Evolutionary conservation across 30 jellyfish, hydroid and myxozoan species (phyloP).

Genomic region (Catostylus mosaicus): DNA sequence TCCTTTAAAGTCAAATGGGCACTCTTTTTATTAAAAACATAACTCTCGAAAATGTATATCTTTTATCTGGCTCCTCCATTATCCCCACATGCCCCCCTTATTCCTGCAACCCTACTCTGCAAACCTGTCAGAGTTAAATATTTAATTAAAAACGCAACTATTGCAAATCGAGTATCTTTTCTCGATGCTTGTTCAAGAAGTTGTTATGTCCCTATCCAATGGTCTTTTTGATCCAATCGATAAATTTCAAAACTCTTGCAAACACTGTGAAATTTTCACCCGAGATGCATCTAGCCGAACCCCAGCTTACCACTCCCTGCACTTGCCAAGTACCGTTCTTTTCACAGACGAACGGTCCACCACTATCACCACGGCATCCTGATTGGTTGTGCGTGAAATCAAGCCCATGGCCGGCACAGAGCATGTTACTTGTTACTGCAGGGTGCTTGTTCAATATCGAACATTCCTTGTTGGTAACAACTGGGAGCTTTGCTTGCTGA

Average conservation of each 20-base stretch:
- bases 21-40: no score
- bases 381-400: conserved; percentile 9
- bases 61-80: no score
- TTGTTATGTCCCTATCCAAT: neutral
- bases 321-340: conserved; percentile 38
- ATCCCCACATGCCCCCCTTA: no score
- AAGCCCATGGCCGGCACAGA: conserved; percentile 70
- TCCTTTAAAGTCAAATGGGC: no score
- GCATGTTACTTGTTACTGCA: conserved; percentile 48
- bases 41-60: no score
- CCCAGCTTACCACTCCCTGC: conserved; percentile 77
- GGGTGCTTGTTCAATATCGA: neutral
- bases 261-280: conserved; percentile 55
- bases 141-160: no score
- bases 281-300: conserved; percentile 54
- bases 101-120: no score
- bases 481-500: conserved; percentile 72
- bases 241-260: conserved; percentile 45
- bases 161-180: no score
- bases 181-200: no score
- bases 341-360: conserved; percentile 77
- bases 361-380: conserved; percentile 84
- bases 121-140: no score
- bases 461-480: conserved; percentile 53
- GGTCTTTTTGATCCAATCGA: conserved; percentile 61